Evolutionary conservation across 1,140 invertebrate species (phyloP).

Genomic region (Yoshiicerus persimilis): DNA sequence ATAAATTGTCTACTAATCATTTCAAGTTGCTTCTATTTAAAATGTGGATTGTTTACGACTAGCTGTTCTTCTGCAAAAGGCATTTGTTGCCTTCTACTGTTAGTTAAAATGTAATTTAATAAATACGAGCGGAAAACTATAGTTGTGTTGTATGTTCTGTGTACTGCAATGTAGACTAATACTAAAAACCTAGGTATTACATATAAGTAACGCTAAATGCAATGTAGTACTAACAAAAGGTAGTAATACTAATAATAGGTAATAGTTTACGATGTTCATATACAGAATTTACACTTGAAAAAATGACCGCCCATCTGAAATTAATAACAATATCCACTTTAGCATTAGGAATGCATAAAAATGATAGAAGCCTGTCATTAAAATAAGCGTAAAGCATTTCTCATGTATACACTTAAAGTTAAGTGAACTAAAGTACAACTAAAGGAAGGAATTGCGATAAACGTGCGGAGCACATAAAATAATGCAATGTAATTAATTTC

Average conservation of each 20-base stretch:
- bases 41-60: neutral
- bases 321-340: neutral
- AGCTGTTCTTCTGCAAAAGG: too few species aligned
- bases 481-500: conserved; percentile 17
- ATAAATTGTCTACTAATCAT: neutral
- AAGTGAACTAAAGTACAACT: neutral
- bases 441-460: conserved; percentile 5
- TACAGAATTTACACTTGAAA: neutral
- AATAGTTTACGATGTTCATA: neutral
- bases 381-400: neutral
- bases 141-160: too few species aligned
- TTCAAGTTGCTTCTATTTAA: neutral
- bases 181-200: neutral
- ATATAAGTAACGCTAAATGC: neutral
- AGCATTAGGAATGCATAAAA: neutral
- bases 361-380: neutral
- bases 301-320: neutral
- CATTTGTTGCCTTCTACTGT: neutral
- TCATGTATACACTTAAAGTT: neutral
- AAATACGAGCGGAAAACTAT: neutral
- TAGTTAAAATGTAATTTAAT: neutral
- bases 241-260: neutral
- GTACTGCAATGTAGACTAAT: neutral
- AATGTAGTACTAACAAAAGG: neutral
- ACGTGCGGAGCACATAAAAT: neutral